Base-by-base conservation (phyloP, 2,888 invertebrate species). In the Syrphus vitripennis region DNA sequence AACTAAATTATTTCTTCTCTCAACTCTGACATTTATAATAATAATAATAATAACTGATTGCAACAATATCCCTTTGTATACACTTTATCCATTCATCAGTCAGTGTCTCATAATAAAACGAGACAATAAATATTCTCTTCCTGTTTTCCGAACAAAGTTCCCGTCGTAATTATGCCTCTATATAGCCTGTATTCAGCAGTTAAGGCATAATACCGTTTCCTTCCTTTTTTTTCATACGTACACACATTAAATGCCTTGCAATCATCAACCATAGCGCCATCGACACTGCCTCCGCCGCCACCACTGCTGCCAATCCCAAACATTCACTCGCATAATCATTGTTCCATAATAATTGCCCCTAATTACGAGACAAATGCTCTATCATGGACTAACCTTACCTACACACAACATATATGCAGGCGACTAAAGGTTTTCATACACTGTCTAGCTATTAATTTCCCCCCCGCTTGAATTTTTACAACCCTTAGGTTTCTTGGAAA, bases 301-400 rank as follows among this genome's bases (percentile, higher is more conserved):
- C 34, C 29, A 7, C 34, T 57, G 10, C 7, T 59, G 12, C 42
- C 42, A 63, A 40, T 40, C 63, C 63, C 40, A 63, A 26, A 16
- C 40, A 16, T 29, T 63, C 29, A 45, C 7, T 45, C 14, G 21
- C 26, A 48, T 77, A 86, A 81, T 57, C 80, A 69, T 76, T 84
- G 75, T 84, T 40, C 72, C 77, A 86, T 69, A 86, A 81, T 81
- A 81, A 86, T 86, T 86, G 84, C 21, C 77, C 84, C 84, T 86
- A 86, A 86, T 86, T 86, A 81, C 74, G 45, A 77, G 72, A 86
- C 84, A 86, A 81, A 80, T 59, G 76, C 65, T 83, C 72, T 77
- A 63, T 61, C 59, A 72, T 37, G 77, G 31, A 65, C 63, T 65
- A 10, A 10, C 19, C n/a, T n/a, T 12, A 7, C 1, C 40, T 12